Evolutionary conservation across 2,113 vertebrate species (phyloP), one percentile per base, ranked within the genome.

Genomic region (Terrapene triunguis): DNA sequence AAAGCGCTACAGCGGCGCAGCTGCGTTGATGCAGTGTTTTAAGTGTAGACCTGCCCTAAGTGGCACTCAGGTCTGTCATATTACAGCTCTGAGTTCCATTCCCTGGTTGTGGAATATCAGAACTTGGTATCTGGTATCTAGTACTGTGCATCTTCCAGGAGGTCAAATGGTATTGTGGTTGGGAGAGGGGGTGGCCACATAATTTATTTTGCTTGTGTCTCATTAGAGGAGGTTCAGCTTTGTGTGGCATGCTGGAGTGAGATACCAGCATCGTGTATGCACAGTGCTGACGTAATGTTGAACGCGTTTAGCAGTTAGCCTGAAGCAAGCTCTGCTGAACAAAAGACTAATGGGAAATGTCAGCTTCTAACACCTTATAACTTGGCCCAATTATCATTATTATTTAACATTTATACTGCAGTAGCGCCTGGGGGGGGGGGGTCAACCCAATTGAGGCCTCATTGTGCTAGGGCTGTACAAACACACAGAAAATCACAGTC

Each of bases 181-280:
- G 54, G 85, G 8, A 72, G 55, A 85, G 47, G 93, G n/a, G 93
- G 50, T 0, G 0, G n/a, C 42, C 85, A 69, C 47, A 89, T 80
- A 69, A 80, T 48, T 87, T 84, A 92, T 48, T 92, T 55, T 1
- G 4, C 88, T 51, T 32, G 8, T 32, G 13, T 72, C 35, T 19
- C 65, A 69, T n/a, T 35, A 22, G n/a, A 10, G n/a, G 65, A 72
- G 10, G 82, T 55, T 55, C 69, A 84, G 38, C 54, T 90, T 79
- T 81, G 35, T 44, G 69, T 0, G 0, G 87, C 1, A 24, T 0
- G 0, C 81, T 82, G 78, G 80, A 55, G 80, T 42, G 55, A 65
- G 86, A 94, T 55, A 90, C 29, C 59, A 84, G 55, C 54, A 94
- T 86, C 59, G 47, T 5, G n/a, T 16, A 57, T 0, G 1, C 1